Evolutionary conservation across 2,888 invertebrate species (phyloP), one percentile per base, ranked within the genome.

Genomic region (Heliconius hortense): DNA sequence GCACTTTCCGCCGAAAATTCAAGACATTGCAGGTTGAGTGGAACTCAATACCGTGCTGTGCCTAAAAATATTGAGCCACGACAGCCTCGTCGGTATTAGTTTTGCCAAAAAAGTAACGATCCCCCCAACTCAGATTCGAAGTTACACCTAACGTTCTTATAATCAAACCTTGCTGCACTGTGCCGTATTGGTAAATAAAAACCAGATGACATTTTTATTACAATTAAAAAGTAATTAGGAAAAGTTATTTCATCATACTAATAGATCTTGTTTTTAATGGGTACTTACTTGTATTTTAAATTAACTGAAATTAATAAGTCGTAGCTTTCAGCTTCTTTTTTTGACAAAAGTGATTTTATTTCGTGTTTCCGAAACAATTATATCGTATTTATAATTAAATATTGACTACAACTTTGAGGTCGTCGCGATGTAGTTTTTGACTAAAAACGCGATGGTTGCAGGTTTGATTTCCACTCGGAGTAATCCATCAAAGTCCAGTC

Each of bases 281-380:
- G 4, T 31, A 53, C 67, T 68, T 31, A 53, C 67, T 68, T 56
- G 31, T 13, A 31, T 56, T 69, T 31, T 11, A 68, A 53, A 31
- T 68, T 68, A n/a, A 31, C 68, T 56, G 28, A 68, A 68, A 53
- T 68, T 53, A 68, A 53, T 13, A 68, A 53, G n/a, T 53, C 31
- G 1, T n/a, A n/a, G 68, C 31, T 31, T n/a, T 48, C 4, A 31
- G n/a, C 31, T 68, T 5, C n/a, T 35, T 53, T 53, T n/a, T 53
- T 28, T 53, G 53, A 68, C 13, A 39, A 39, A 39, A 13, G 64
- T 13, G 35, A 39, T 64, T n/a, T 64, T 64, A 2, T 63, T 31
- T 21, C 35, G 63, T 48, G 48, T 48, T 48, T 48, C n/a, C 31
- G 63, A 64, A 64, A 64, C 18, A n/a, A 64, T 31, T 35, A 35